Evolutionary conservation across 92 coral and sea anemone species (phyloP).

Genomic region (Parazoanthus atlanticus): DNA sequence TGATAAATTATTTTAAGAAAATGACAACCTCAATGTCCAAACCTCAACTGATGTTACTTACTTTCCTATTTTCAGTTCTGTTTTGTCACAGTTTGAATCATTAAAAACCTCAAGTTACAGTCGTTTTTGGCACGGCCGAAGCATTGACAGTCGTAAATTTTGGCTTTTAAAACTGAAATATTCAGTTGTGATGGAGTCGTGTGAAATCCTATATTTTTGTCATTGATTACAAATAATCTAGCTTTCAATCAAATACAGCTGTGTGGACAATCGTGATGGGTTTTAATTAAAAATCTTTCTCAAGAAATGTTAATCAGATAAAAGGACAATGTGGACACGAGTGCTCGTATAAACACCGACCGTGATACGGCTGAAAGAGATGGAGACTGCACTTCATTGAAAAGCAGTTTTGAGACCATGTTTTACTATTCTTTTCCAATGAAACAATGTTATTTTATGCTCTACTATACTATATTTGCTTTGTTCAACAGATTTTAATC

Average conservation of each 20-base stretch:
- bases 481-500: neutral
- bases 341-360: neutral
- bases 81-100: neutral
- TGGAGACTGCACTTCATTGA: neutral
- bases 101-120: neutral
- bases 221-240: neutral
- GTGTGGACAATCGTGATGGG: constrained; percentile 11
- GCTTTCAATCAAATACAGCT: constrained; percentile 28
- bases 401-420: neutral
- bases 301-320: neutral
- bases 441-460: neutral
- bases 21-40: neutral
- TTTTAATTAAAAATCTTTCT: constrained; percentile 18
- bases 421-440: neutral
- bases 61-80: no score
- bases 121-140: neutral
- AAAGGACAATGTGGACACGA: neutral
- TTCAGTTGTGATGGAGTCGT: constrained; percentile 10
- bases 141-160: neutral
- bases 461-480: no score
- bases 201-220: constrained; percentile 12
- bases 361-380: neutral
- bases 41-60: no score
- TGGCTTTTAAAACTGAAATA: neutral
- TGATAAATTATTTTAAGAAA: no score